Conservation (phyloP, 2,113 vertebrate species). For the Lycocorax pyrrhopterus region DNA sequence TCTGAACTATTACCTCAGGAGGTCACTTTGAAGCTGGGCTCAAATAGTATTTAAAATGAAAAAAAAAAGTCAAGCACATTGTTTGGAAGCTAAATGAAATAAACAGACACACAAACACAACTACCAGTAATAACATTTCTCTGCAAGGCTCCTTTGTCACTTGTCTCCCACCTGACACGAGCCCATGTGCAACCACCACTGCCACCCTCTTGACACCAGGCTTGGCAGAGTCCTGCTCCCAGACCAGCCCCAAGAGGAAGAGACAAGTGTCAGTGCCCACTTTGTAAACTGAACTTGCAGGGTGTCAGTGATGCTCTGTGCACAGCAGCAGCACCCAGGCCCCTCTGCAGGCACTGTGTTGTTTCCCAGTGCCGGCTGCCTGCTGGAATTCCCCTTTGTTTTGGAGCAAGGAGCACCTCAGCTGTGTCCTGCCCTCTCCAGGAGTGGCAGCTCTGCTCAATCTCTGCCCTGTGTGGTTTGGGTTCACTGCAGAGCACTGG, state of each 20-base stretch:
- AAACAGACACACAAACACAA: neutral
- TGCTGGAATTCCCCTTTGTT: neutral
- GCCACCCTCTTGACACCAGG: neutral
- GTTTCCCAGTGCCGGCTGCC: neutral
- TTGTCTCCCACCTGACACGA: neutral
- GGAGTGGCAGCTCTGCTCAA: neutral
- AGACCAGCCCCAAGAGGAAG: neutral
- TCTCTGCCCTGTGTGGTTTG: fast-evolving
- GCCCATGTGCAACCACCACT: neutral
- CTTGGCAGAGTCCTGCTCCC: neutral
- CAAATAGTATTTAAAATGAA: neutral
- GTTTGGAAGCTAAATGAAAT: neutral
- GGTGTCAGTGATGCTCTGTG: neutral
- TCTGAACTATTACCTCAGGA: neutral
- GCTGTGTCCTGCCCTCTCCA: neutral
- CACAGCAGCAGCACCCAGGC: neutral
- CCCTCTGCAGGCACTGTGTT: fast-evolving
- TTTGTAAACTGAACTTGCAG: neutral
- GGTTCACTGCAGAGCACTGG: neutral
- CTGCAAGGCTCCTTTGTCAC: neutral
- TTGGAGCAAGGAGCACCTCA: neutral
- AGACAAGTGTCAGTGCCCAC: neutral
- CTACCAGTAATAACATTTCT: neutral
- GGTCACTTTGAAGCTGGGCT: neutral
- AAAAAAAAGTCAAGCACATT: neutral